Evolutionary conservation across 1,140 invertebrate species (phyloP).

Genomic region (Cheumatopsyche charites): DNA sequence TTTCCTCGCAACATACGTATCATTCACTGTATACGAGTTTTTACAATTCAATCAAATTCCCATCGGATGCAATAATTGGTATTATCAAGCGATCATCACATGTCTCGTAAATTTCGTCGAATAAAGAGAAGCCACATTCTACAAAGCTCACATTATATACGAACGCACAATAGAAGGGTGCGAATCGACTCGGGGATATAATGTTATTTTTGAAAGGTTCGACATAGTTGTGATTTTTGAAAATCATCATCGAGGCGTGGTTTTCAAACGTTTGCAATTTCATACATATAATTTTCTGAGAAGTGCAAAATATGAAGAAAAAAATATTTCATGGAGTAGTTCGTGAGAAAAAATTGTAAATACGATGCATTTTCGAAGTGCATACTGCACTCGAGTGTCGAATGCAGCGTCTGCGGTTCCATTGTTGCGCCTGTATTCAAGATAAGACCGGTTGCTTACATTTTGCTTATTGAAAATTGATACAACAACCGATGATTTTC

Average conservation of each 20-base stretch:
- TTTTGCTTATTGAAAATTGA: neutral
- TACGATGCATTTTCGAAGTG: too few species aligned
- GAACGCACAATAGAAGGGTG: slow-evolving; percentile 2
- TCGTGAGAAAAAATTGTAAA: slow-evolving; percentile 15
- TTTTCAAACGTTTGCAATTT: neutral
- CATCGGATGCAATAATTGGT: slow-evolving; percentile 12
- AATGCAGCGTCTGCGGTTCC: slow-evolving; percentile 1
- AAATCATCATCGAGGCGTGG: neutral
- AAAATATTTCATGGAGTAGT: neutral
- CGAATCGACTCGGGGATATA: neutral
- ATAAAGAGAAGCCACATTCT: neutral
- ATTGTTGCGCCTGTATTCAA: neutral
- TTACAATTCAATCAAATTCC: slow-evolving; percentile 12
- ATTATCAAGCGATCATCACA: slow-evolving; percentile 14
- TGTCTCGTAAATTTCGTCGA: neutral
- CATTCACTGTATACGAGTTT: neutral
- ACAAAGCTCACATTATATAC: neutral
- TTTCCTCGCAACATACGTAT: too few species aligned
- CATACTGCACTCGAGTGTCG: neutral
- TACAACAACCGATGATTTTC: neutral
- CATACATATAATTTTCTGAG: neutral
- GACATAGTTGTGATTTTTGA: neutral
- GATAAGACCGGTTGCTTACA: neutral
- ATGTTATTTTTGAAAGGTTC: slow-evolving; percentile 4
- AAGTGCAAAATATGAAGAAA: neutral